Percentiles rank a stretch among this genome's conserved stretches.
Evolutionary conservation across 2,797 vertebrate species (phyloP).

Genomic region (Pachyuromys duprasi): DNA sequence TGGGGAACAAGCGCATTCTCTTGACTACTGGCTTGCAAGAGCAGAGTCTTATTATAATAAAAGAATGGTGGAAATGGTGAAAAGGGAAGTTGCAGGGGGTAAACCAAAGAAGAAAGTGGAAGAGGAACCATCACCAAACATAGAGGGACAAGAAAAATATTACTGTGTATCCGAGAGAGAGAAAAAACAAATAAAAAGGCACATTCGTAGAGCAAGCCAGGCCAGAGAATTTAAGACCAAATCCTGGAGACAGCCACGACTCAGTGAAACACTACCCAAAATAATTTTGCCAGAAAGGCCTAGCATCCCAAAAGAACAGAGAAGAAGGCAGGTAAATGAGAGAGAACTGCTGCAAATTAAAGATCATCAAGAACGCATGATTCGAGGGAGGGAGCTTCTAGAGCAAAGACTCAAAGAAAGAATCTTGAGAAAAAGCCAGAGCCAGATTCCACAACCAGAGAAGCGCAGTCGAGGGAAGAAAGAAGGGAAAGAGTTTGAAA

Average conservation of each 20-base stretch:
- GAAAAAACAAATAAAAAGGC: constrained; percentile 53
- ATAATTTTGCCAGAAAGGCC: background rate
- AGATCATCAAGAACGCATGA: constrained; percentile 66
- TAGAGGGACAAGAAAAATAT: background rate
- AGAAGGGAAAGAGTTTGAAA: constrained; percentile 46
- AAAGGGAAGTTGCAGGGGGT: constrained; percentile 6
- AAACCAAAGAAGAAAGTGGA: constrained; percentile 42
- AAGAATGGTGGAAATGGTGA: background rate
- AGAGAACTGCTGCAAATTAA: constrained; percentile 63
- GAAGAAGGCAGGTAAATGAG: constrained; percentile 19
- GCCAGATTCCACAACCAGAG: background rate
- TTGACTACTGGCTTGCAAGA: constrained; percentile 70
- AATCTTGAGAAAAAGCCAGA: constrained; percentile 41
- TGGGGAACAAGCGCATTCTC: constrained; percentile 64
- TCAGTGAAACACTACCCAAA: constrained; percentile 37
- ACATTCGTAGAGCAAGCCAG: background rate
- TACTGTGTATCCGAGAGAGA: constrained; percentile 49
- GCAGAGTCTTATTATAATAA: constrained; percentile 68
- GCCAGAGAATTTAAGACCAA: constrained; percentile 8
- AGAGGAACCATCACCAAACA: background rate
- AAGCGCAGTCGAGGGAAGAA: background rate
- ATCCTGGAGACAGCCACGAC: background rate
- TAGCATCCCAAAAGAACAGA: background rate
- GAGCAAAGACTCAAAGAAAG: constrained; percentile 61
- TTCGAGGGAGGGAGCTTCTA: constrained; percentile 50